phyloP scores from a whole-genome alignment of 2,797 vertebrate species.

The Ambastaia sidthimunki region DNA sequence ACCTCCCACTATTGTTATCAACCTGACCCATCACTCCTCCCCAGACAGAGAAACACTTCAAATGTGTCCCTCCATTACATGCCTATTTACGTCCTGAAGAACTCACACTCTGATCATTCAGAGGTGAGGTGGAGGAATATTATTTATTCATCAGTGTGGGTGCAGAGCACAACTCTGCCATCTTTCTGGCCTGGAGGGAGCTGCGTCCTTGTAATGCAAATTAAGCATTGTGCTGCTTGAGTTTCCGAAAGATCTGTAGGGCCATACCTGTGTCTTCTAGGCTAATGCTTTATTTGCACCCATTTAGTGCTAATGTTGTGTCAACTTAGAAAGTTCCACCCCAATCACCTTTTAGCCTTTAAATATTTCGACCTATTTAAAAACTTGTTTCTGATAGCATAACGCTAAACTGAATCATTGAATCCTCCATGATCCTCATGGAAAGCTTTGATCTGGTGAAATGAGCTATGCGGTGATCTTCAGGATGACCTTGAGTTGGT shows the following conservation, averaged over 20 bases:
- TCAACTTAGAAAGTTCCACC: slow-evolving; percentile 20
- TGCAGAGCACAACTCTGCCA: slow-evolving; percentile 59
- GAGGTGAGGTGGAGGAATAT: slow-evolving; percentile 53
- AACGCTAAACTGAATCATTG: background rate
- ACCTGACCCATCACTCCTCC: slow-evolving; percentile 45
- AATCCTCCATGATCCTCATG: background rate
- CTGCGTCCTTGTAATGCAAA: slow-evolving; percentile 64
- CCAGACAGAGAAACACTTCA: slow-evolving; percentile 43
- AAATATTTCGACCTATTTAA: slow-evolving; percentile 13
- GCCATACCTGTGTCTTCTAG: slow-evolving; percentile 58
- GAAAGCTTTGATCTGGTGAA: background rate
- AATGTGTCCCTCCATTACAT: slow-evolving; percentile 46
- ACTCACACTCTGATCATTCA: slow-evolving; percentile 68
- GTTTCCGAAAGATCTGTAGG: slow-evolving; percentile 64
- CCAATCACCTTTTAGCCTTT: slow-evolving; percentile 14
- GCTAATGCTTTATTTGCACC: slow-evolving; percentile 51
- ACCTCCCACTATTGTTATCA: slow-evolving; percentile 49
- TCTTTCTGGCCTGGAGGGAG: slow-evolving; percentile 63
- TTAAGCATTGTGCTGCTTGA: slow-evolving; percentile 61
- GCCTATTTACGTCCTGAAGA: slow-evolving; percentile 45
- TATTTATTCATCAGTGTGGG: slow-evolving; percentile 72
- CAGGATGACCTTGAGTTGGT: background rate
- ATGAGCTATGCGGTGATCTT: background rate
- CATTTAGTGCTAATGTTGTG: slow-evolving; percentile 36
- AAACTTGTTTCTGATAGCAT: background rate